phyloP scores from a whole-genome alignment of 2,888 invertebrate genomes.

The Taphrorychus bicolor region DNA sequence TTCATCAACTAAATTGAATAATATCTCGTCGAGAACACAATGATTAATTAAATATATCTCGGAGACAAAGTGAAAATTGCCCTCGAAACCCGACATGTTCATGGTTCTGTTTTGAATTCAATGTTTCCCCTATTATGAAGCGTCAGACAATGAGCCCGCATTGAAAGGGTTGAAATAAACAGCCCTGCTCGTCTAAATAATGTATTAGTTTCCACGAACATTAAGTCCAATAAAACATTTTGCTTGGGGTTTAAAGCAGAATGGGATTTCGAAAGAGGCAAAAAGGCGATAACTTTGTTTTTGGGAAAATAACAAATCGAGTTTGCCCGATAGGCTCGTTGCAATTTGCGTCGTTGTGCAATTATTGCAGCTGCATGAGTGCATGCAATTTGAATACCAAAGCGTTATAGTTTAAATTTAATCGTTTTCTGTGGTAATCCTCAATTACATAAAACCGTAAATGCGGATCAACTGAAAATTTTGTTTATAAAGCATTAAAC shows the following conservation, averaged over 20 bases:
- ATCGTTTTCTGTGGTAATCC: neutral
- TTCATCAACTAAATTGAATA: slow-evolving; percentile 6
- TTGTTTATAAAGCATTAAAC: too few relatives aligned
- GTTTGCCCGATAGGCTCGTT: neutral
- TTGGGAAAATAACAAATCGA: neutral
- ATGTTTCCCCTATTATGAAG: slow-evolving; percentile 11
- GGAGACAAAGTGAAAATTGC: slow-evolving; percentile 9
- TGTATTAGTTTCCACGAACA: slow-evolving; percentile 13
- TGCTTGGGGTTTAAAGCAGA: neutral
- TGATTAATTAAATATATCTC: slow-evolving; percentile 8
- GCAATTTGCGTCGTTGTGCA: neutral
- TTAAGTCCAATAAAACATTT: slow-evolving; percentile 3
- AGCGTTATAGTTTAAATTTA: neutral
- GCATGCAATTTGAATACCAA: neutral
- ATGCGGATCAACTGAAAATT: neutral
- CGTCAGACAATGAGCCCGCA: slow-evolving; percentile 16
- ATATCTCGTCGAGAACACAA: neutral
- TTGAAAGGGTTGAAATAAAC: slow-evolving; percentile 17
- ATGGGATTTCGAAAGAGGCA: neutral
- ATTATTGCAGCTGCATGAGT: neutral
- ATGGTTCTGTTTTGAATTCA: slow-evolving; percentile 8
- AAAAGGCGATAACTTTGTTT: neutral
- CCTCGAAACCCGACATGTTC: slow-evolving; percentile 14
- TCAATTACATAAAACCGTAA: neutral
- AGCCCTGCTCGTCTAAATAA: slow-evolving; percentile 19